Percentiles rank a stretch among this genome's conserved stretches.
phyloP scores from a whole-genome alignment of 2,888 invertebrate genomes.

The Acleris sparsana region DNA sequence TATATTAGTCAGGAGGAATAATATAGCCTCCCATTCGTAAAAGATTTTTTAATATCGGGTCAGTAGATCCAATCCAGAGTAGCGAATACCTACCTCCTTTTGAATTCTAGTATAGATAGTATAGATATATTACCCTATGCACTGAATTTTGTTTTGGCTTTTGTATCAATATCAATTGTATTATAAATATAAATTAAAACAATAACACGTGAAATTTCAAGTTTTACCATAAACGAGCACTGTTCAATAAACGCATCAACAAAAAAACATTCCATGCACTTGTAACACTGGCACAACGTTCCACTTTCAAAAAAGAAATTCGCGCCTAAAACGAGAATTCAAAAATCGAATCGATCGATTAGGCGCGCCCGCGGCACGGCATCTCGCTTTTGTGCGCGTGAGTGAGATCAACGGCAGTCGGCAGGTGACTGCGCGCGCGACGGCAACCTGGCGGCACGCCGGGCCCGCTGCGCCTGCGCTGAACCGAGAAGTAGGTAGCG shows the following conservation, averaged over 20 bases:
- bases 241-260: conserved; percentile 49
- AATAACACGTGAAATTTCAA: conserved; percentile 22
- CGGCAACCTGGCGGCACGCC: conserved; percentile 20
- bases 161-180: background rate
- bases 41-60: no score
- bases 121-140: no score
- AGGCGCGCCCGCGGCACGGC: conserved; percentile 45
- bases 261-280: conserved; percentile 49
- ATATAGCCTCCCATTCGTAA: no score
- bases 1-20: no score
- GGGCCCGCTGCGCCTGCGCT: conserved; percentile 39
- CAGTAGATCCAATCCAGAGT: no score
- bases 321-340: conserved; percentile 46
- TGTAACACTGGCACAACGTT: conserved; percentile 46
- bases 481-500: conserved; percentile 64
- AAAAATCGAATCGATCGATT: conserved; percentile 51
- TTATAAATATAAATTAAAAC: background rate
- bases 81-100: no score
- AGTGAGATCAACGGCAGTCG: conserved; percentile 65
- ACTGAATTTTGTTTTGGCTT: background rate
- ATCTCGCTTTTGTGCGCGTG: conserved; percentile 40
- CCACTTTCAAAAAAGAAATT: conserved; percentile 43
- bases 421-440: conserved; percentile 68
- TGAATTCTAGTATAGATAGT: no score
- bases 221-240: conserved; percentile 45